Percentiles rank a stretch among this genome's conserved stretches.
Conservation (phyloP, 2,113 vertebrate species). For the Xenopus laevis region DNA sequence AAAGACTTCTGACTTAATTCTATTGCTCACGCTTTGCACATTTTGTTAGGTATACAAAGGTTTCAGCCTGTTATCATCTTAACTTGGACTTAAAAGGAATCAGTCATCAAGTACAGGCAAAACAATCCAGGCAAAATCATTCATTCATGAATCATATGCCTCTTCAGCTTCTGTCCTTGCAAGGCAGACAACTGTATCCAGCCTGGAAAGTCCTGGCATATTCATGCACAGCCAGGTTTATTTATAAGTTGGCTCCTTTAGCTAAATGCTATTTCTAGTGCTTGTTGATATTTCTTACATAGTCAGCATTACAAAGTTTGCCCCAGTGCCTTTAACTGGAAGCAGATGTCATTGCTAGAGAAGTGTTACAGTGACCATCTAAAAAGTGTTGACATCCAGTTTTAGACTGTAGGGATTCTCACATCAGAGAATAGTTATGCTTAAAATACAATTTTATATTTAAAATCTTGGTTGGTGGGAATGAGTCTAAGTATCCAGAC, state of each 20-base stretch:
- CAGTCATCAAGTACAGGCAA: constrained; percentile 3
- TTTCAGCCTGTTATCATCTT: neutral
- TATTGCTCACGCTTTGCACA: too few species aligned
- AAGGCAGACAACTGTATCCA: constrained; percentile 10
- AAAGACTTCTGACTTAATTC: too few species aligned
- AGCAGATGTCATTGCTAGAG: constrained; percentile 53
- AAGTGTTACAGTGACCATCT: constrained; percentile 24
- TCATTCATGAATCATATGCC: constrained; percentile 22
- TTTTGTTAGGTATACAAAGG: too few species aligned
- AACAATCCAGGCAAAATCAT: neutral
- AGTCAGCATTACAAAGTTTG: constrained; percentile 49
- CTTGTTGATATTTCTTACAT: constrained; percentile 53
- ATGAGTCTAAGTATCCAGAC: neutral
- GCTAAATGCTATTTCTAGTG: constrained; percentile 56
- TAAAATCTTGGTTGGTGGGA: too few species aligned
- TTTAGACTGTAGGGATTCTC: constrained; percentile 23
- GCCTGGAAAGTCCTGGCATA: constrained; percentile 41
- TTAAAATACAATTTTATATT: constrained; percentile 2
- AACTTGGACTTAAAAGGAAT: constrained; percentile 32
- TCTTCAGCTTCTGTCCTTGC: neutral
- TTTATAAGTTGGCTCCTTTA: constrained; percentile 58
- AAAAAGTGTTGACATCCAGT: constrained; percentile 33
- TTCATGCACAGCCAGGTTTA: constrained; percentile 51
- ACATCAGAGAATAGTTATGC: constrained; percentile 19
- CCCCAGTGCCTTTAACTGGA: constrained; percentile 54